Base-by-base conservation (phyloP, 1,140 invertebrate species). In the Frieseomelitta varia region DNA sequence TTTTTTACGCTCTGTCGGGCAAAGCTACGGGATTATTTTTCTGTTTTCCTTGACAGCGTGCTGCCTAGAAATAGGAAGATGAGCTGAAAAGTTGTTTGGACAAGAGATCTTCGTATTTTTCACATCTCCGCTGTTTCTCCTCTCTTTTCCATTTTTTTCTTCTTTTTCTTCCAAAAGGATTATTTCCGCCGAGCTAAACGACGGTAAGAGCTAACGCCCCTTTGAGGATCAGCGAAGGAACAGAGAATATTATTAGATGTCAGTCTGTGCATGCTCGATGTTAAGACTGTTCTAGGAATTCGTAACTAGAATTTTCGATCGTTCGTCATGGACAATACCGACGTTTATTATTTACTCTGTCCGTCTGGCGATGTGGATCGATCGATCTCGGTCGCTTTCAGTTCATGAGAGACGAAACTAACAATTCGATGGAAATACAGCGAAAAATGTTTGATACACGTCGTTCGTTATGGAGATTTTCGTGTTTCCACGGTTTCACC, bases 1-100 rank as follows among this genome's bases (percentile, higher is more conserved):
- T 83, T 77, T 79, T 84, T 87, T 55, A 85, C 82, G 85, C 73
- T 81, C 75, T 58, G 75, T 39, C 77, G 53, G 65, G 85, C 83
- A 85, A 85, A 84, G 83, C 80, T 30, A 39, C 17, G 63, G 77
- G 82, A 87, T 85, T 78, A 85, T 89, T 90, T 89, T 87, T 85
- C 63, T 80, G 81, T 77, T 83, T 80, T 79, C 39, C 39, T 55
- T 56, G 47, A 58, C 69, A 34, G n/a, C 53, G 27, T 8, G 11
- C 63, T 21, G 21, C 15, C 51, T 68, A 55, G 67, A n/a, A 71
- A 63, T 55, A 79, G 76, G 81, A 79, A 79, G 76, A 84, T 84
- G 76, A 84, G 76, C 76, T 47, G 67, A 61, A 56, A 58, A 63
- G 67, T 84, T 84, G 67, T 83, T 83, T 78, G 81, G 65, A 61